Base-by-base conservation (phyloP, 2,113 vertebrate genomes). In the Pampusana beccarii region DNA sequence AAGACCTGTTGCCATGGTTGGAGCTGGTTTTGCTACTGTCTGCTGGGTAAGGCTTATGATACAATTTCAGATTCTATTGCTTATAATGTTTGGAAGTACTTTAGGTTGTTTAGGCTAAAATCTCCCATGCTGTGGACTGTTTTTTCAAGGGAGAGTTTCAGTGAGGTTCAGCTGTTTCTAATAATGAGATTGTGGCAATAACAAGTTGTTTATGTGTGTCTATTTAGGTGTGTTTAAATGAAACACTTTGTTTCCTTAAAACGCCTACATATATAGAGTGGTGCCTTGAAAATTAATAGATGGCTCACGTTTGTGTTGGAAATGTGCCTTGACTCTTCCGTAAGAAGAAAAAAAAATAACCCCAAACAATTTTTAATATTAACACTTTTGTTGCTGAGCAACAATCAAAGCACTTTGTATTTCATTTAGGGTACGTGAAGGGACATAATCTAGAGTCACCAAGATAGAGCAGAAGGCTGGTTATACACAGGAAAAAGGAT, bases 201-300 rank as follows among this genome's bases (percentile, higher is more conserved):
- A n/a, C 6, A 64, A 71, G 64, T 85, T 86, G 50, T 78, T 86
- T 48, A 11, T 80, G 1, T 67, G 15, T 54, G n/a, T 84, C 29
- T 92, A 0, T 58, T 78, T 50, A 74, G 72, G 18, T 66, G 26
- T 74, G 57, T 62, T 93, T 62, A 25, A 21, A 28, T 74, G 20
- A 86, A 95, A 74, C 21, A 33, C 46, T 79, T 38, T 34, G 56
- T 81, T 57, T 92, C 42, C 65, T 84, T 77, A 57, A 84, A 89
- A 71, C 80, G 80, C 65, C 48, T 79, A 19, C 4, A 0, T 92
- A 21, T 74, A 79, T 72, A 56, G 53, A 50, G 64, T 80, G 65
- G 16, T 89, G 78, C 84, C 80, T 75, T 18, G 24, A 81, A 84
- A 92, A 92, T 93, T 84, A 87, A 20, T 91, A 58, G 79, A 48